These are phyloP conservation scores for Oophaga pumilio DNA, from an alignment of 2,113 vertebrate species.

Conservation along the genomic window DNA sequence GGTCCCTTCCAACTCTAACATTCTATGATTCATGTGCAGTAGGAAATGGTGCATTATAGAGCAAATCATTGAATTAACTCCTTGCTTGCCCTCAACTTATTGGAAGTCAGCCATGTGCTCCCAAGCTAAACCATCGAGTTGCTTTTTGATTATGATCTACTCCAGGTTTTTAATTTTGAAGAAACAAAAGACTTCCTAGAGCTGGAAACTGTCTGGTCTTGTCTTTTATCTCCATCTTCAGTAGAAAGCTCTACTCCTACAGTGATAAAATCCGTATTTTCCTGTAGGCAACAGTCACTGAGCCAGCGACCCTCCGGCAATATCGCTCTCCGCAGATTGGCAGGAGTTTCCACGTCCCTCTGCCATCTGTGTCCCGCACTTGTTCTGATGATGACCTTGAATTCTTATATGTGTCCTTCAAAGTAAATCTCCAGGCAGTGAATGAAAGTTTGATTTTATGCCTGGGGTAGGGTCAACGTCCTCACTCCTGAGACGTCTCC, in stretches of 20 bases:
- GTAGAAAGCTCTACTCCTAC: not conserved
- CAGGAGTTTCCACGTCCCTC: not conserved
- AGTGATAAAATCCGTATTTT: constrained; percentile 18
- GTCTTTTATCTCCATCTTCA: constrained; percentile 3
- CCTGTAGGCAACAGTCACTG: not conserved
- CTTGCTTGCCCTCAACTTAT: too few species aligned
- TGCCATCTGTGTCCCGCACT: not conserved
- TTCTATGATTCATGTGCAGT: too few species aligned
- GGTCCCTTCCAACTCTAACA: too few species aligned
- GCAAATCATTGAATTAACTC: too few species aligned
- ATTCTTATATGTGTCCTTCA: not conserved
- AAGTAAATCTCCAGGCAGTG: too few species aligned
- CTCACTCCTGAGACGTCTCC: too few species aligned
- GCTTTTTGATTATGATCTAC: too few species aligned
- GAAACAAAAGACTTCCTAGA: not conserved
- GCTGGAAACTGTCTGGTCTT: constrained; percentile 22
- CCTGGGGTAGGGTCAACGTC: too few species aligned
- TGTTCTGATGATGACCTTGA: not conserved
- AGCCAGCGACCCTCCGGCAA: not conserved
- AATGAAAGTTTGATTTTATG: too few species aligned
- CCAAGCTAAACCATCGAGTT: too few species aligned
- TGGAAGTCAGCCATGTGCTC: too few species aligned
- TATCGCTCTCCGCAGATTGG: not conserved
- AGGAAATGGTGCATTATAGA: too few species aligned
- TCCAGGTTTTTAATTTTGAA: not conserved